phyloP scores from a whole-genome alignment of 2,113 vertebrate species.

The Odobenus rosmarus region DNA sequence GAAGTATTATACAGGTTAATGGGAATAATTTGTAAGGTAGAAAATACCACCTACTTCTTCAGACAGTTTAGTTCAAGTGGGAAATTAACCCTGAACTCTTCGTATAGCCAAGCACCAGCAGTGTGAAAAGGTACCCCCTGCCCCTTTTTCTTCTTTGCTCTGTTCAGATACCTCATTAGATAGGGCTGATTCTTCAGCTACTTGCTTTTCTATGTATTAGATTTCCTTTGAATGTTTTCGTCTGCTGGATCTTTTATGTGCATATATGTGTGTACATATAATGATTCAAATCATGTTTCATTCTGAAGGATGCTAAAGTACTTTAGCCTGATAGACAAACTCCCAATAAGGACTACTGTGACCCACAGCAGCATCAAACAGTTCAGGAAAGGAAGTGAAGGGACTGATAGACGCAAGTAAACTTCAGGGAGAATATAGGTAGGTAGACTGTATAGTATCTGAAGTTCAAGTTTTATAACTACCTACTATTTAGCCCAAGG shows the following conservation, averaged over 20 bases:
- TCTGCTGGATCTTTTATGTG: conserved; percentile 27
- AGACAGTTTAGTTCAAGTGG: background rate
- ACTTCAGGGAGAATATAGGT: background rate
- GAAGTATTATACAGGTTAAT: background rate
- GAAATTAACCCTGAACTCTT: conserved; percentile 13
- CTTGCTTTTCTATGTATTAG: background rate
- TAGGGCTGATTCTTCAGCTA: background rate
- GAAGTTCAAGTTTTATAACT: background rate
- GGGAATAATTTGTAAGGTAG: background rate
- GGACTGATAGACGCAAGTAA: background rate
- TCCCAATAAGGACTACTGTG: background rate
- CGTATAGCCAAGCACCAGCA: background rate
- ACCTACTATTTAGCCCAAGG: background rate
- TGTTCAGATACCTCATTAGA: background rate
- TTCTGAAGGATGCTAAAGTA: conserved; percentile 41
- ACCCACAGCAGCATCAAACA: background rate
- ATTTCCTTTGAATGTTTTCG: conserved; percentile 48
- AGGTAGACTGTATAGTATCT: background rate
- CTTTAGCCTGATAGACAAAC: conserved; percentile 16
- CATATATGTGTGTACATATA: conserved; percentile 20
- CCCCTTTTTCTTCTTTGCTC: background rate
- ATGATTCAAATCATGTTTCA: conserved; percentile 58
- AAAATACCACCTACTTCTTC: background rate
- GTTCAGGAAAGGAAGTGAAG: conserved; percentile 59
- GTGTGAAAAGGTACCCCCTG: background rate